Evolutionary conservation across 64 coral and sea anemone genomes (phyloP), one percentile per base, ranked within the genome.

Genomic region (Actinia tenebrosa): DNA sequence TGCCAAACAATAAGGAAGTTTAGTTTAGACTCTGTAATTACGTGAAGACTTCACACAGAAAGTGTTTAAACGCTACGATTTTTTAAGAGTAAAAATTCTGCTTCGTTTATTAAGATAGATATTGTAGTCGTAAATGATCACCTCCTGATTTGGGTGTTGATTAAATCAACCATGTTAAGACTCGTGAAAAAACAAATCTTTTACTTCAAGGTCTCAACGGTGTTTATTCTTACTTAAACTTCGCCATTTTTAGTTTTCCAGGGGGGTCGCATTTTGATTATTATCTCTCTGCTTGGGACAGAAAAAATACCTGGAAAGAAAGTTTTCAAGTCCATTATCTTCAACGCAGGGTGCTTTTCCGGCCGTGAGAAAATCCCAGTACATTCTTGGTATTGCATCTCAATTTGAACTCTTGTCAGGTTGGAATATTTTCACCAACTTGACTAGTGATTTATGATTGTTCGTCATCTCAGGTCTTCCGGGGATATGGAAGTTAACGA

Each of bases 381-480:
- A 50, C 3, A 50, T 23, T 69, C 22, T 69, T 61, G 16, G 15
- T 16, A 18, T 69, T 27, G 22, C 19, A 23, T 8, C 64, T 50
- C 47, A 50, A 69, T 22, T 69, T 3, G 23, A 69, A 69, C 19
- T 23, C 19, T 69, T 69, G 64, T 18, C 64, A 69, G 20, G 19
- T 50, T 69, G 22, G 64, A 25, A n/a, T 23, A 69, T 9, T 4
- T 61, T 66, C 19, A 14, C 63, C 19, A 42, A 14, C 10, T 11
- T 42, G 26, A 75, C 47, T 50, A 37, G 23, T 75, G 69, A 75
- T 75, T 75, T 75, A 75, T 75, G 69, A 75, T 75, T 75, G 37
- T 26, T 8, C 15, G 13, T 75, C 11, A 66, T 7, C 20, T 1
- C n/a, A 75, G 69, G 26, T 13, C 69, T 75, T 75, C 69, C 69